These are phyloP conservation scores for Lethenteron reissneri DNA, from an alignment of 2,113 vertebrate genomes.

Conservation along the genomic window DNA sequence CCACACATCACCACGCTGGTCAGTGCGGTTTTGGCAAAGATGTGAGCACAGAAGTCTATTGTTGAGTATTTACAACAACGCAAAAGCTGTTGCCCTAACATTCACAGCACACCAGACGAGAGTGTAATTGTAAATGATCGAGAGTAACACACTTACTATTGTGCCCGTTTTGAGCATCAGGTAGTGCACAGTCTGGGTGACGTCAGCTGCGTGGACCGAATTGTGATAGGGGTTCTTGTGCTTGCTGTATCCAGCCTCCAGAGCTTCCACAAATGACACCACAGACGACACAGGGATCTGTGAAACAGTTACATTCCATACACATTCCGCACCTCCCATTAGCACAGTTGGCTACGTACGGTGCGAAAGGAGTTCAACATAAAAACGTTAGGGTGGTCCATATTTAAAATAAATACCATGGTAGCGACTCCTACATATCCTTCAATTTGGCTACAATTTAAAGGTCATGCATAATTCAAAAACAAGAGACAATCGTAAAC, in stretches of 20 bases:
- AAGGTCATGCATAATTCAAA: too few species aligned
- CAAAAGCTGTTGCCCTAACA: too few species aligned
- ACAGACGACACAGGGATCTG: constrained; percentile 78
- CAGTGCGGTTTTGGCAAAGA: too few species aligned
- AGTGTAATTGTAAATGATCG: too few species aligned
- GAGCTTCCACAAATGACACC: constrained; percentile 72
- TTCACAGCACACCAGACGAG: too few species aligned
- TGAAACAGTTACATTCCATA: background rate
- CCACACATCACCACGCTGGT: too few species aligned
- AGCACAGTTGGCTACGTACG: background rate
- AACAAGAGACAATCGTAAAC: background rate
- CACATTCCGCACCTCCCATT: background rate
- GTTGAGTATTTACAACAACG: too few species aligned
- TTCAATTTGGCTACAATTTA: too few species aligned
- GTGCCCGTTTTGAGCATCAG: constrained; percentile 87
- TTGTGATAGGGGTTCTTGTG: constrained; percentile 96
- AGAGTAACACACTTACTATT: constrained; percentile 24
- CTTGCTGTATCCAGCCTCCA: constrained; percentile 90
- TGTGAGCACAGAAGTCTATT: too few species aligned
- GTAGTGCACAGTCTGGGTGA: constrained; percentile 91
- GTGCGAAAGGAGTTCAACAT: background rate
- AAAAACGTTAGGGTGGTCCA: too few species aligned
- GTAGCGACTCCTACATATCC: too few species aligned
- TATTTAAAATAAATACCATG: too few species aligned
- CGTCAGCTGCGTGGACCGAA: constrained; percentile 80